A percentile compares a stretch with the other conserved stretches of the same genome.
Conservation (phyloP, 1,140 invertebrate genomes). For the Diachasma alloeum region DNA sequence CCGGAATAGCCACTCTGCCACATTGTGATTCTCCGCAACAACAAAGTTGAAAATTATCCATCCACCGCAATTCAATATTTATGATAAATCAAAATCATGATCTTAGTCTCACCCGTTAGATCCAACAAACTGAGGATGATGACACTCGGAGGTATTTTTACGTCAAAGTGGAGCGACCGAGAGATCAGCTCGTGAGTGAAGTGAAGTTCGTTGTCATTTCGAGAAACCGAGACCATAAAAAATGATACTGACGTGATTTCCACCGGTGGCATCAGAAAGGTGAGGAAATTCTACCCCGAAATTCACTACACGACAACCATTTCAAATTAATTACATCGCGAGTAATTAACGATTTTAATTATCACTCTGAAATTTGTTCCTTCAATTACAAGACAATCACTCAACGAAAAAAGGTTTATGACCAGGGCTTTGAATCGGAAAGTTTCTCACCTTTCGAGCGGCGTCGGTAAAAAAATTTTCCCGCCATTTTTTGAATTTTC, state of each 20-base stretch:
- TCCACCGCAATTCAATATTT: not conserved
- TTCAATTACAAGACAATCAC: no score
- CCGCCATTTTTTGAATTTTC: no score
- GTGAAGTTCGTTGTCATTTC: not conserved
- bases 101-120: slow-evolving; percentile 6
- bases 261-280: no score
- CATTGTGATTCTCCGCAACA: not conserved
- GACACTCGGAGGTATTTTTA: slow-evolving; percentile 51
- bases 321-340: no score
- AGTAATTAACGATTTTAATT: no score
- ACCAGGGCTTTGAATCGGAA: no score
- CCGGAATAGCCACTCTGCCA: slow-evolving; percentile 30
- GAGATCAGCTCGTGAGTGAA: slow-evolving; percentile 11
- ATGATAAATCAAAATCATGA: not conserved
- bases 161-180: slow-evolving; percentile 50
- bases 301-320: no score
- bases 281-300: no score
- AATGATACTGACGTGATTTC: not conserved
- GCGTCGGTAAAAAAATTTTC: no score
- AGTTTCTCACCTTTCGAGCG: no score
- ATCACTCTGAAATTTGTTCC: no score
- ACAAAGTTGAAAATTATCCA: not conserved
- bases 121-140: slow-evolving; percentile 35
- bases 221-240: not conserved
- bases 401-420: no score